Evolutionary conservation across 2,888 invertebrate species (phyloP).

Genomic region (Listrodromus nycthemerus): DNA sequence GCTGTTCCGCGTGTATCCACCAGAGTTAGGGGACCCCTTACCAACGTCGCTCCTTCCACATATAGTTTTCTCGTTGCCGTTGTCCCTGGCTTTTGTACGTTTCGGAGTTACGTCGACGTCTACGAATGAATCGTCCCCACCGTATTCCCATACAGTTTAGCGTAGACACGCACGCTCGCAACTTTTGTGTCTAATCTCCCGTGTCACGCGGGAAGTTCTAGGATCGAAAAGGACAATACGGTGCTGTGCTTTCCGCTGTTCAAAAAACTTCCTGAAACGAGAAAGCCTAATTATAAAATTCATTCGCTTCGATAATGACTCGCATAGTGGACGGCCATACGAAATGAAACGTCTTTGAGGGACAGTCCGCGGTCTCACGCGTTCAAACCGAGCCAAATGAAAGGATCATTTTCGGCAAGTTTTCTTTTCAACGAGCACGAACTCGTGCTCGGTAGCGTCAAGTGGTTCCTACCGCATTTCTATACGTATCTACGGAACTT

Average conservation of each 20-base stretch:
- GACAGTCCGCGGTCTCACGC: not conserved
- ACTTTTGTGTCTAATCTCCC: slow-evolving; percentile 33
- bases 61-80: slow-evolving; percentile 9
- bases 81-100: slow-evolving; percentile 19
- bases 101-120: slow-evolving; percentile 51
- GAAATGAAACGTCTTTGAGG: not conserved
- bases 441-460: slow-evolving; percentile 35
- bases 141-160: slow-evolving; percentile 31
- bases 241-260: no score
- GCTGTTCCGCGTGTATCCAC: slow-evolving; percentile 34
- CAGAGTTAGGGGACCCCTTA: slow-evolving; percentile 40
- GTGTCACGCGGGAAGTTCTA: not conserved
- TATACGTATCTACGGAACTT: slow-evolving; percentile 30
- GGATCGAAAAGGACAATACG: no score
- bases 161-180: slow-evolving; percentile 44
- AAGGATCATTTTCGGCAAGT: slow-evolving; percentile 25
- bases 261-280: no score
- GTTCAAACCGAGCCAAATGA: not conserved
- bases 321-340: not conserved
- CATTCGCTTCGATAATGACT: not conserved
- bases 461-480: slow-evolving; percentile 45
- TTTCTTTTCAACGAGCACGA: slow-evolving; percentile 17
- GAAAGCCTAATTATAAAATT: not conserved
- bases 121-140: slow-evolving; percentile 42
- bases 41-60: slow-evolving; percentile 5